Conservation (phyloP, 2,888 invertebrate species). For the Philereme transversata region DNA sequence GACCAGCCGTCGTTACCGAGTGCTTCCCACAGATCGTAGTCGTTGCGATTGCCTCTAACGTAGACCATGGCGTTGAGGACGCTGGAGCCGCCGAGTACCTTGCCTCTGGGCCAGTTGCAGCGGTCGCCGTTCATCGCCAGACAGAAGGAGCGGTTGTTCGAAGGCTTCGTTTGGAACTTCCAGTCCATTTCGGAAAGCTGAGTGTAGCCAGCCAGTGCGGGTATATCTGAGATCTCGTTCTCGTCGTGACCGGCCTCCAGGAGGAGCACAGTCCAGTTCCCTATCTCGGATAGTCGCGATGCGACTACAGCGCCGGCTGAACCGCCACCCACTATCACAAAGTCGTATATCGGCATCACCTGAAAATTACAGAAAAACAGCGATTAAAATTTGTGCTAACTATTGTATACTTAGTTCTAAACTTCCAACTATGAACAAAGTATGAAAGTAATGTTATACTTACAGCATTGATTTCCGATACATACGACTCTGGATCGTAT, state of each 20-base stretch:
- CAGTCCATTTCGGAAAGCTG: slow-evolving; percentile 95
- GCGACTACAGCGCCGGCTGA: slow-evolving; percentile 96
- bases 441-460: slow-evolving; percentile 54
- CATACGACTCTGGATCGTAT: slow-evolving; percentile 92
- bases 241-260: slow-evolving; percentile 95
- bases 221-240: slow-evolving; percentile 94
- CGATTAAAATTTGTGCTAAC: background rate
- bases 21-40: slow-evolving; percentile 94
- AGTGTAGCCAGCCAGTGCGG: slow-evolving; percentile 92
- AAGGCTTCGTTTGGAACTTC: slow-evolving; percentile 95
- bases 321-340: slow-evolving; percentile 93
- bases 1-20: slow-evolving; percentile 95
- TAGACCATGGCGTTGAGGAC: slow-evolving; percentile 97
- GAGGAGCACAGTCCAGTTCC: slow-evolving; percentile 92
- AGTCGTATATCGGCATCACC: slow-evolving; percentile 92
- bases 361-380: slow-evolving; percentile 58
- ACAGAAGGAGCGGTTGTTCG: slow-evolving; percentile 90
- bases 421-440: background rate
- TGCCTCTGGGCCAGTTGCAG: slow-evolving; percentile 96
- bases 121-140: slow-evolving; percentile 94
- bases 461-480: slow-evolving; percentile 88
- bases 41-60: slow-evolving; percentile 92
- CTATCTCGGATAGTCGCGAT: slow-evolving; percentile 90
- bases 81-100: slow-evolving; percentile 94
- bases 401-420: slow-evolving; percentile 2